Conservation (phyloP, 2,113 vertebrate species). For the Corythornis cristatus region DNA sequence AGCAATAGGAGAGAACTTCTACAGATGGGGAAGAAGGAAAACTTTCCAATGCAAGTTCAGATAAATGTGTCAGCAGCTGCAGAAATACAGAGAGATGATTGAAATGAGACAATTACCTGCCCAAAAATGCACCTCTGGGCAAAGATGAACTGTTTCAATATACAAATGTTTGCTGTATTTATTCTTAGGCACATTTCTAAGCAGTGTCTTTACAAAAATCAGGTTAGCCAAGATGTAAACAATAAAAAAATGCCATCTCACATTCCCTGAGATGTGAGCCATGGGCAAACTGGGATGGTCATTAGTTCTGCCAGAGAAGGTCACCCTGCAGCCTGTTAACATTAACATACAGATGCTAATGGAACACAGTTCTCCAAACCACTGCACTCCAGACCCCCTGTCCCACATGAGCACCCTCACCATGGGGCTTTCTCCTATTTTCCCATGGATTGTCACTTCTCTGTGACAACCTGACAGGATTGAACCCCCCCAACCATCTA, state of each 20-base stretch:
- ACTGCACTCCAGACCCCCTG: background rate
- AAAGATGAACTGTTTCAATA: background rate
- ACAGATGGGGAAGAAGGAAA: background rate
- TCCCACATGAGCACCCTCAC: background rate
- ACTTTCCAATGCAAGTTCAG: background rate
- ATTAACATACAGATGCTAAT: conserved; percentile 2
- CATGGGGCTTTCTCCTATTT: background rate
- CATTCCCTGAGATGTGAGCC: background rate
- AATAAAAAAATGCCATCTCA: background rate
- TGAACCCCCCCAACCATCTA: background rate
- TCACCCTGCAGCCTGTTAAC: background rate
- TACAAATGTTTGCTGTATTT: background rate
- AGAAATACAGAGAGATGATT: background rate
- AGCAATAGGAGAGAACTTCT: background rate
- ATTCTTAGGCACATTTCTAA: background rate
- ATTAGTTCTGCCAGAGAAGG: conserved; percentile 30
- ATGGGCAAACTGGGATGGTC: background rate
- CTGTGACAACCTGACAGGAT: background rate
- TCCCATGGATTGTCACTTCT: background rate
- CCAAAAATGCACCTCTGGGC: background rate
- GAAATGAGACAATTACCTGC: background rate
- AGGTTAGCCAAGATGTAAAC: background rate
- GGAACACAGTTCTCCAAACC: conserved; percentile 22
- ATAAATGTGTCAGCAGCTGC: background rate
- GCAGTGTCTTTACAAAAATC: background rate